Conservation (phyloP, 2,113 vertebrate species). For the Shinisaurus crocodilurus region DNA sequence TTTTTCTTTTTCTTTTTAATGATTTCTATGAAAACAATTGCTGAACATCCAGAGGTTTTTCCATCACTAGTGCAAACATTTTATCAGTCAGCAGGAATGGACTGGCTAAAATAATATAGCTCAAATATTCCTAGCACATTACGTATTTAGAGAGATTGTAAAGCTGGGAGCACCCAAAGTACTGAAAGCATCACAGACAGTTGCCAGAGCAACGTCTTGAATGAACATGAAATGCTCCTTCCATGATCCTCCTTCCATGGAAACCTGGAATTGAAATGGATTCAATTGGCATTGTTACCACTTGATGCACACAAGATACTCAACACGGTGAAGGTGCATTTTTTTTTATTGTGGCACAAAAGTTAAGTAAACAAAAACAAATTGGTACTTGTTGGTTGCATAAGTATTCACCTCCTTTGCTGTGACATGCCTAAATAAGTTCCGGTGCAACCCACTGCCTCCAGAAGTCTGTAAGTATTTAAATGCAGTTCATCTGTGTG, state of each 20-base stretch:
- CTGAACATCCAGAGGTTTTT: rapidly evolving
- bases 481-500: too few species aligned
- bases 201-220: background rate
- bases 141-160: background rate
- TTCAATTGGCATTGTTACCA: too few species aligned
- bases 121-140: rapidly evolving
- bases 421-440: too few species aligned
- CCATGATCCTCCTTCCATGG: background rate
- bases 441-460: too few species aligned
- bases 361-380: too few species aligned
- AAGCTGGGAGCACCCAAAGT: background rate
- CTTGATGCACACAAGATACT: too few species aligned
- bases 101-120: background rate
- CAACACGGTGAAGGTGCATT: too few species aligned
- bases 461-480: too few species aligned
- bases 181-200: background rate
- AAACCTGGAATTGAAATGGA: too few species aligned
- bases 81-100: slow-evolving; percentile 6
- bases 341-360: too few species aligned
- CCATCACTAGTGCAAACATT: background rate
- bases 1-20: background rate
- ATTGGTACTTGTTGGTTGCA: too few species aligned
- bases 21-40: background rate
- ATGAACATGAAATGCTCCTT: background rate
- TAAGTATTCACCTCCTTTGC: too few species aligned